Base-by-base conservation (phyloP, 2,113 vertebrate genomes). In the Semicossyphus pulcher region DNA sequence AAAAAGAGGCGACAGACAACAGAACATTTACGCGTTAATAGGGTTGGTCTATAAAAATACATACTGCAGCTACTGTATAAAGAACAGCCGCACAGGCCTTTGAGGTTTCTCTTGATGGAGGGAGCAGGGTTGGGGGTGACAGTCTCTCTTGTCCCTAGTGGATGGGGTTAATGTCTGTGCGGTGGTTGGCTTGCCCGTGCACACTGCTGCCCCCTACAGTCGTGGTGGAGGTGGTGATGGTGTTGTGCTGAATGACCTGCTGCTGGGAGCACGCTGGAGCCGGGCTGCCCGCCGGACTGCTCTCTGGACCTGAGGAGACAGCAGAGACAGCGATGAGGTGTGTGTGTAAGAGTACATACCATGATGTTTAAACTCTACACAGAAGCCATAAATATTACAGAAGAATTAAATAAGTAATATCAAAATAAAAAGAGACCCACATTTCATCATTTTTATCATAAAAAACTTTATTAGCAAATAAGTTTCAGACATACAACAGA, bases 191-290 rank as follows among this genome's bases (percentile, higher is more conserved):
- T 88, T 96, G 96, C 67, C 94, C 96, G 69, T 96, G 96, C 71
- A 95, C 94, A 64, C 93, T 94, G 91, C 94, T 95, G 90, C 96
- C 97, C 78, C 95, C 96, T 95, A 96, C 93, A 87, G 96, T 92
- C 0, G 96, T 95, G 29, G 96, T 98, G 88, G 98, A 99, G 80
- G 98, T 99, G 25, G 96, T 98, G 92, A 99, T 97, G 93, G 96
- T 98, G 93, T 98, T 98, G 94, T 99, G 97, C 92, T 99, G 98
- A 91, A 99, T 99, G 94, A 99, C 96, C 87, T 98, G 98, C 89
- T 99, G 97, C 92, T 98, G 98, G 57, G 97, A 96, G 88, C 96
- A 97, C 32, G 93, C 94, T 45, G 97, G 95, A 63, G 93, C 90
- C 0, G 97, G 98, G 84, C 98, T 99, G 10, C 94, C 94, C 0